Base-by-base conservation (phyloP, 2,113 vertebrate genomes). In the Cygnus buccinator region DNA sequence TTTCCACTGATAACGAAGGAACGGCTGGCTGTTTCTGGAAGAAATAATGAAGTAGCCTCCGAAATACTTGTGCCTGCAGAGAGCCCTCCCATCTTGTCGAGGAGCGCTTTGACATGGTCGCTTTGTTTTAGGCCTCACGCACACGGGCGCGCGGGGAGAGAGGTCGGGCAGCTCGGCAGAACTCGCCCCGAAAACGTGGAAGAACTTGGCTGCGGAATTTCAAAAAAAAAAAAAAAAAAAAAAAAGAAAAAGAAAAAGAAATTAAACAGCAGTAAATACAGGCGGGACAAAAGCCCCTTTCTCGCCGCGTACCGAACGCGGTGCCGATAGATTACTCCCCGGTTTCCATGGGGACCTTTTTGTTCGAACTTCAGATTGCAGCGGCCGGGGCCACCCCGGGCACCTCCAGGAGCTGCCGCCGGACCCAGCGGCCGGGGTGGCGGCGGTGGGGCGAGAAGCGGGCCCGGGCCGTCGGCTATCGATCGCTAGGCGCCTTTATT, bases 331-430 rank as follows among this genome's bases (percentile, higher is more conserved):
- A 98, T 98, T 94, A 94, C 97, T 97, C 94, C 97, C 87, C 63
- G 68, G 97, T 98, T 98, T 98, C 98, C 97, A 98, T 98, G 97
- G 97, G 97, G 95, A 98, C 90, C 95, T 98, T 97, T 98, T 97
- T 98, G 97, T 97, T 97, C 94, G 84, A 81, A 80, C 55, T 92
- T 46, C 72, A 92, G 95, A 95, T 95, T 87, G 84, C 87, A 65
- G 91, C 80, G 94, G 59, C 93, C 84, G 71, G 89, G 92, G 93
- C 94, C 92, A 89, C 68, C 74, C 14, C 54, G 94, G 73, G 85
- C 94, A 82, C 90, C 94, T 68, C 86, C 26, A 10, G 77, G 74
- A 91, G 94, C 94, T 90, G 90, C 68, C 20, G 0, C 57, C 57
- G 57, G 95, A 90, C 90, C 43, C 57, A 93, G 58, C 13, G 35